Percentiles rank a stretch among this genome's conserved stretches.
Evolutionary conservation across 1,140 invertebrate genomes (phyloP).

Genomic region (Melanaphis sacchari): DNA sequence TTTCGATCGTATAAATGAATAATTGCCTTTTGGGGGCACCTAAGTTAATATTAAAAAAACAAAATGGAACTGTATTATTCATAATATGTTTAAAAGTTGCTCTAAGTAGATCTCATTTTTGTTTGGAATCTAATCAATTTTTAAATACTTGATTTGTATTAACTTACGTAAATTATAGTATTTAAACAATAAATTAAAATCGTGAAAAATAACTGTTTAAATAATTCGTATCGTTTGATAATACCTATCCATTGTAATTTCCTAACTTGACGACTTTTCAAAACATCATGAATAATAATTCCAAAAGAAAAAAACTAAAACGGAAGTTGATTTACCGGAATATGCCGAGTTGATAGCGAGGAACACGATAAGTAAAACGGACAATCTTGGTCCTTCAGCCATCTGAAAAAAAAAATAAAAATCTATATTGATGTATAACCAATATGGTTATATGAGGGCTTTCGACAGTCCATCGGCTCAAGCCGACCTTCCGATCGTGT

Average conservation of each 20-base stretch:
- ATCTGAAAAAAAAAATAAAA: constrained; percentile 49
- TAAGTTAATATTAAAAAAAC: background rate
- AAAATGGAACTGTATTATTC: too few relatives aligned
- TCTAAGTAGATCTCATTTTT: background rate
- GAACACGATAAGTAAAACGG: constrained; percentile 25
- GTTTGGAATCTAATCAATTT: background rate
- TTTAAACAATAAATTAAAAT: background rate
- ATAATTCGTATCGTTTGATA: background rate
- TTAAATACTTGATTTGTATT: background rate
- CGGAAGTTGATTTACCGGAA: constrained; percentile 13
- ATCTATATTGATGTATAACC: background rate
- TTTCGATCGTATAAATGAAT: background rate
- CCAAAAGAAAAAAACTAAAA: background rate
- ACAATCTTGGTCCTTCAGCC: constrained; percentile 47
- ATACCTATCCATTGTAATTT: background rate
- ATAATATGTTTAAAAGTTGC: too few relatives aligned
- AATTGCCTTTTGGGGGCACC: background rate
- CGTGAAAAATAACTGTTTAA: background rate
- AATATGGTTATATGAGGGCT: background rate
- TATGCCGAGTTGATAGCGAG: background rate
- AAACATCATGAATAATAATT: background rate
- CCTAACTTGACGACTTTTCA: background rate
- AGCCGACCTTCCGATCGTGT: constrained; percentile 19
- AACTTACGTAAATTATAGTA: background rate
- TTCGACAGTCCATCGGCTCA: background rate